Percentiles rank a stretch among this genome's conserved stretches.
phyloP scores from a whole-genome alignment of 1,140 invertebrate species.

The Microplitis mediator region DNA sequence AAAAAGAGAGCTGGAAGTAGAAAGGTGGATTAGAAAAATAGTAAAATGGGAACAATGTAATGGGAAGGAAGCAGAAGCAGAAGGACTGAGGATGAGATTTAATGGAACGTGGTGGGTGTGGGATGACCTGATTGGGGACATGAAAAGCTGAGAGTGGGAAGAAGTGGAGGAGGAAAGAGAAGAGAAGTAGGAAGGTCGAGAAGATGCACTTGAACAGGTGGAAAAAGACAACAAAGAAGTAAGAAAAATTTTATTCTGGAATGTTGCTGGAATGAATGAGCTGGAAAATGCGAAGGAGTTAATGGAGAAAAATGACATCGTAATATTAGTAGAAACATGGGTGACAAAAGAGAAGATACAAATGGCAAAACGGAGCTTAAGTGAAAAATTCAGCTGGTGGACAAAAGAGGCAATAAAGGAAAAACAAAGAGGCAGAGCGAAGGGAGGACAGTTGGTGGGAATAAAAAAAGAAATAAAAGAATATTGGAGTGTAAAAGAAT shows the following conservation, averaged over 20 bases:
- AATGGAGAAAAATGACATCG: slow-evolving; percentile 13
- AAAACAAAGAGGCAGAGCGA: slow-evolving; percentile 25
- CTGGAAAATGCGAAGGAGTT: slow-evolving; percentile 19
- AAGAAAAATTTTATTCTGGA: slow-evolving; percentile 9
- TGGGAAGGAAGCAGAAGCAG: too few relatives aligned
- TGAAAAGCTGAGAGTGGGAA: too few relatives aligned
- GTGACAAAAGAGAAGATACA: slow-evolving; percentile 16
- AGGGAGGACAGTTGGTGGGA: slow-evolving; percentile 21
- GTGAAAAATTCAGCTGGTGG: slow-evolving; percentile 10
- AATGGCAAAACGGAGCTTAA: not conserved
- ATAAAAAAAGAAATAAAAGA: slow-evolving; percentile 17
- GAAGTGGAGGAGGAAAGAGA: too few relatives aligned
- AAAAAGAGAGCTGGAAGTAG: too few relatives aligned
- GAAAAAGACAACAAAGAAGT: not conserved
- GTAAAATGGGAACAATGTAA: too few relatives aligned
- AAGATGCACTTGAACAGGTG: too few relatives aligned
- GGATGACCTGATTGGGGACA: too few relatives aligned
- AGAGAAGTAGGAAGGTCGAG: too few relatives aligned
- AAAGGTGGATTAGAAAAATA: too few relatives aligned
- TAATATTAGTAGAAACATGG: slow-evolving; percentile 30
- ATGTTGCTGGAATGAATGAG: slow-evolving; percentile 11
- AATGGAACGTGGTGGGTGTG: too few relatives aligned
- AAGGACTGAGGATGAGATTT: too few relatives aligned
- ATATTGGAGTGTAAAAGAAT: not conserved
- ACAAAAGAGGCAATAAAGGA: slow-evolving; percentile 12